Evolutionary conservation across 2,888 invertebrate genomes (phyloP).

Genomic region (Himalopsyche anomala): DNA sequence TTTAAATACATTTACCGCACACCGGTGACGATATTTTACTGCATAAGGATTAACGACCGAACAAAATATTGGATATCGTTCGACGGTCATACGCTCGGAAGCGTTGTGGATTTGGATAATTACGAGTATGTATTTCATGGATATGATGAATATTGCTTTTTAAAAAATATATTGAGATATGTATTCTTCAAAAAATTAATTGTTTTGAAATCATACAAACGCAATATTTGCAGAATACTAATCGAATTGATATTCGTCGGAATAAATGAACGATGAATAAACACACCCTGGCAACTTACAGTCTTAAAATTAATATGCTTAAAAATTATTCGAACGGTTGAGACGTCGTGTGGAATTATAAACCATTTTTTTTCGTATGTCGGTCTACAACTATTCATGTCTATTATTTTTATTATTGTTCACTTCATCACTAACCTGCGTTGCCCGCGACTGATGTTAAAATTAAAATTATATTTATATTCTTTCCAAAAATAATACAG

Average conservation of each 20-base stretch:
- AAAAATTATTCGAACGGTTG: conserved; percentile 45
- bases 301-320: conserved; percentile 52
- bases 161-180: conserved; percentile 42
- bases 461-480: conserved; percentile 50
- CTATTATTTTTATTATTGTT: conserved; percentile 61
- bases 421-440: conserved; percentile 62
- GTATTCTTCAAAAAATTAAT: conserved; percentile 6
- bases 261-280: not conserved
- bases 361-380: conserved; percentile 41
- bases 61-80: not conserved
- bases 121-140: not conserved
- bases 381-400: conserved; percentile 49
- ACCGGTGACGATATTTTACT: not conserved
- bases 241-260: not conserved
- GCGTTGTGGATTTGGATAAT: not conserved
- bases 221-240: not conserved
- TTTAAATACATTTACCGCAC: not conserved
- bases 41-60: not conserved
- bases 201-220: not conserved
- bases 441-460: conserved; percentile 53
- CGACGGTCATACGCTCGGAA: not conserved
- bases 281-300: conserved; percentile 58
- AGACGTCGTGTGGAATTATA: conserved; percentile 45
- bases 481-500: conserved; percentile 51
- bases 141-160: conserved; percentile 27